Base-by-base conservation (phyloP, 2,113 vertebrate genomes). In the Sphyrna mokarran region DNA sequence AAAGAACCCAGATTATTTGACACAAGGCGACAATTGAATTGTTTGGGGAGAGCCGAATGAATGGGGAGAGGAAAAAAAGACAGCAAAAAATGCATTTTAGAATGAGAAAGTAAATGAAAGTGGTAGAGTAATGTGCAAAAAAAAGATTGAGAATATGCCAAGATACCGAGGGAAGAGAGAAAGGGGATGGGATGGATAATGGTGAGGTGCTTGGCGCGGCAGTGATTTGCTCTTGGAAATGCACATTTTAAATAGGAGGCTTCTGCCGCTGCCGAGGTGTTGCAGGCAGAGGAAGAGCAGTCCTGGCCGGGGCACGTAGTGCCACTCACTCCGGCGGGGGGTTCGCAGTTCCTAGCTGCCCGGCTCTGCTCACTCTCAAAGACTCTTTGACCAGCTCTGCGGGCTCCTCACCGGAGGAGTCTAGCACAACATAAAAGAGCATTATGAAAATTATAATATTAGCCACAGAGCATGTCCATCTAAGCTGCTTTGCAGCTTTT, bases 401-500 rank as follows among this genome's bases (percentile, higher is more conserved):
- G 97, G 98, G 98, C 98, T 97, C 96, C 98, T 97, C 97, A 97
- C 98, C 97, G 97, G 98, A 97, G 97, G 97, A 98, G 98, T 97
- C 97, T 97, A 97, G 96, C 96, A 97, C 97, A 95, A 96, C 98
- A 98, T 98, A 98, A 98, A 98, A 97, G 98, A 97, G 97, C 97
- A 97, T 98, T 98, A 98, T 98, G 98, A 98, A 98, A 98, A 98
- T 98, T 97, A 98, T 98, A 98, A 98, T 98, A 97, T 98, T 97
- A 97, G 96, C 97, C 97, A 95, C 97, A 97, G 97, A 98, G 97
- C 97, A 97, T 97, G 98, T 98, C 97, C 97, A 95, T 96, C 70
- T 95, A 97, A 97, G 97, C 98, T 97, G 97, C 97, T 96, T 97
- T 96, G 96, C 96, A 97, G 97, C 97, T 97, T 97, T 97, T 96